Evolutionary conservation across 1,140 invertebrate genomes (phyloP).

Genomic region (Patella vulgata): DNA sequence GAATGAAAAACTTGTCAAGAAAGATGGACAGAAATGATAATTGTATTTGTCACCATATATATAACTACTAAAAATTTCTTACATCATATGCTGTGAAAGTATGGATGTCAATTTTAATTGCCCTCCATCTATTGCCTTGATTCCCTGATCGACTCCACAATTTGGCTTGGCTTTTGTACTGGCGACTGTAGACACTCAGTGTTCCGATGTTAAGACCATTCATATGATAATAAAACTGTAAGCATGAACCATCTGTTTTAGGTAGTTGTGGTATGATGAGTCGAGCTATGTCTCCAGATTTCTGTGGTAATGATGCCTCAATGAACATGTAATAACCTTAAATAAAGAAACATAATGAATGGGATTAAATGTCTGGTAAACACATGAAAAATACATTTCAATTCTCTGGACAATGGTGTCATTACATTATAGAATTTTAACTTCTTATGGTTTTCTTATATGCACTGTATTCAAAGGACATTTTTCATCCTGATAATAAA

Average conservation of each 20-base stretch:
- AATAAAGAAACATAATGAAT: constrained; percentile 1
- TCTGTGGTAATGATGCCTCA: constrained; percentile 49
- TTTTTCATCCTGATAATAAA: too few relatives aligned
- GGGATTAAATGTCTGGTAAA: background rate
- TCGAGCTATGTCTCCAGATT: constrained; percentile 52
- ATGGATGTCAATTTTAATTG: constrained; percentile 44
- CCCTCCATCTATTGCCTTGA: constrained; percentile 49
- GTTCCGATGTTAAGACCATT: constrained; percentile 69
- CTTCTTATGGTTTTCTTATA: too few relatives aligned
- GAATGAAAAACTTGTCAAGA: too few relatives aligned
- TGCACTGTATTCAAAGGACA: too few relatives aligned
- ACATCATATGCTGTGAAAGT: constrained; percentile 53
- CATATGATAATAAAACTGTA: constrained; percentile 80
- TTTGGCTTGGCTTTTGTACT: constrained; percentile 19
- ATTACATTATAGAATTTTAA: too few relatives aligned
- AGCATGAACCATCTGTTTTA: constrained; percentile 44
- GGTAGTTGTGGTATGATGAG: constrained; percentile 43
- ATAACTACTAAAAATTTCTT: too few relatives aligned
- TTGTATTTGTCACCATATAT: too few relatives aligned
- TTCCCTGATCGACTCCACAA: constrained; percentile 48
- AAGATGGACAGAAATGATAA: too few relatives aligned
- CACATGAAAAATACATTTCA: too few relatives aligned
- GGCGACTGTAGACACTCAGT: constrained; percentile 42
- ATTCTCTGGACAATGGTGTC: too few relatives aligned
- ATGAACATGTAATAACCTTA: constrained; percentile 59